A percentile compares a stretch with the other conserved stretches of the same genome.
Evolutionary conservation across 2,797 vertebrate genomes (phyloP).

Genomic region (Limnodromus scolopaceus): DNA sequence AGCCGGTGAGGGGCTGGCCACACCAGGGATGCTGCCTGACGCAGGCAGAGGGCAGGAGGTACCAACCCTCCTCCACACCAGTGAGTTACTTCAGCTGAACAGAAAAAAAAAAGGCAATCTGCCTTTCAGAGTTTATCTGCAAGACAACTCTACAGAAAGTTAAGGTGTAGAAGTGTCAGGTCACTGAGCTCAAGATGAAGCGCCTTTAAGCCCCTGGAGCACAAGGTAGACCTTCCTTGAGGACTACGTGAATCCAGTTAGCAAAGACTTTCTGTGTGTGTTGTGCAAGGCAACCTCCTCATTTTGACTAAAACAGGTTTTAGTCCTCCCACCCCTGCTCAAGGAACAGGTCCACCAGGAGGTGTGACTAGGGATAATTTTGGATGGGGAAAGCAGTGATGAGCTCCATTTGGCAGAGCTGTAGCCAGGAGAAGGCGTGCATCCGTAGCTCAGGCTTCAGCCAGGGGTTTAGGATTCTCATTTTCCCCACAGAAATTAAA

Average conservation of each 20-base stretch:
- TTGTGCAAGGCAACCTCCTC: background rate
- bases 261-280: background rate
- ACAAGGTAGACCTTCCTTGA: background rate
- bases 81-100: background rate
- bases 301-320: constrained; percentile 13
- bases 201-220: background rate
- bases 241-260: background rate
- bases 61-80: background rate
- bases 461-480: background rate
- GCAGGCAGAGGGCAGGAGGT: background rate
- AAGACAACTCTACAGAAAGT: background rate
- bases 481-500: background rate
- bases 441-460: background rate
- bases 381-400: constrained; percentile 1
- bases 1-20: accelerated
- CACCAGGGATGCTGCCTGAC: background rate
- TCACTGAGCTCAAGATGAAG: background rate
- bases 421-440: background rate
- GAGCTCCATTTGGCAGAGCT: background rate
- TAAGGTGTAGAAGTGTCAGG: background rate
- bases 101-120: background rate
- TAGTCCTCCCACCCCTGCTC: background rate
- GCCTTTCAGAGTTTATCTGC: background rate
- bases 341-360: constrained; percentile 1
- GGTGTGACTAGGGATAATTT: background rate